Conservation (phyloP, 2,113 vertebrate species). For the Neolamprologus hecqui region DNA sequence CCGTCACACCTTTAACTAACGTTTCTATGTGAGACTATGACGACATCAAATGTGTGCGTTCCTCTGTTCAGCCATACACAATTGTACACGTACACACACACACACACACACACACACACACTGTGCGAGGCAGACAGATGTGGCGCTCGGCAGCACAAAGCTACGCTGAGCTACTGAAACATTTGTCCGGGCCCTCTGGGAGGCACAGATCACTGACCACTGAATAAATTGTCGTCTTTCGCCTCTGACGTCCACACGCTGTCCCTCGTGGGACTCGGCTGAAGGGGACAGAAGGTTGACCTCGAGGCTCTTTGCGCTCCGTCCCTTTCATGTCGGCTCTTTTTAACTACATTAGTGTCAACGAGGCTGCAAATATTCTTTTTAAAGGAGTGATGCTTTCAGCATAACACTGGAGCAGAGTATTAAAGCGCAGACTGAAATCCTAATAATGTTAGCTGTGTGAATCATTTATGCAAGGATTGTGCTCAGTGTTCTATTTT, state of each 20-base stretch:
- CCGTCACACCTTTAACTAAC: neutral
- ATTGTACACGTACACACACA: neutral
- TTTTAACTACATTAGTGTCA: slow-evolving; percentile 50
- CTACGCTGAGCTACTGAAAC: slow-evolving; percentile 55
- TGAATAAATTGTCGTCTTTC: slow-evolving; percentile 45
- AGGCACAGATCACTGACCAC: slow-evolving; percentile 59
- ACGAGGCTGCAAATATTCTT: neutral
- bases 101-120: neutral
- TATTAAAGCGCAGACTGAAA: neutral
- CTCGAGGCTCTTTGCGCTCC: slow-evolving; percentile 10
- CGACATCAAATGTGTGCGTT: neutral
- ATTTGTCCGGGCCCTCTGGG: slow-evolving; percentile 48
- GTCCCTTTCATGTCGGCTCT: slow-evolving; percentile 37
- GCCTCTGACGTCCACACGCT: slow-evolving; percentile 1
- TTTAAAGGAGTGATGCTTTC: neutral
- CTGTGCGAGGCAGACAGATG: slow-evolving; percentile 41
- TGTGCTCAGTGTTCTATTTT: neutral
- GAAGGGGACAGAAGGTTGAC: slow-evolving; percentile 46
- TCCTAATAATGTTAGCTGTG: neutral
- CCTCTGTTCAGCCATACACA: neutral
- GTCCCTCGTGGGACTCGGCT: slow-evolving; percentile 17
- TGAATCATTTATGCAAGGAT: neutral
- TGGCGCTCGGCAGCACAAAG: slow-evolving; percentile 48
- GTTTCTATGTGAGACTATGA: neutral
- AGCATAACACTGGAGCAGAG: neutral